These are phyloP conservation scores for Petaurus breviceps DNA, from an alignment of 2,113 vertebrate genomes.

Conservation along the genomic window DNA sequence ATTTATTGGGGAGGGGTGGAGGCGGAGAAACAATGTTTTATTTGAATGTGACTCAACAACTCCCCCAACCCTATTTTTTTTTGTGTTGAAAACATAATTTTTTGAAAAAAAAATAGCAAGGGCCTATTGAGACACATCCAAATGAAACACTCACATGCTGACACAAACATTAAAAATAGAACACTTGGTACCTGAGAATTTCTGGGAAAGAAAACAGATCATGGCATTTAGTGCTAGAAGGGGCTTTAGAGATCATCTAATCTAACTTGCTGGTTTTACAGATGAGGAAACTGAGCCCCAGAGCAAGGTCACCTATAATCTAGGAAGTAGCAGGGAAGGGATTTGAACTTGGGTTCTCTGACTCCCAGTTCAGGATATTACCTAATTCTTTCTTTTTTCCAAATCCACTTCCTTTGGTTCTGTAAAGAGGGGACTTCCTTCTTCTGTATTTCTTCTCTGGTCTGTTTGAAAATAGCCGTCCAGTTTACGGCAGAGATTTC, in stretches of 20 bases:
- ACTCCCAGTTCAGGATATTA: neutral
- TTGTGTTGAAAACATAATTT: neutral
- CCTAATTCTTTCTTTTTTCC: neutral
- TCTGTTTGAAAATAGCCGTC: neutral
- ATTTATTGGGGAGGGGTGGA: neutral
- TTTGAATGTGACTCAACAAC: neutral
- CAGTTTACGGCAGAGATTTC: neutral
- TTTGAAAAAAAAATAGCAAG: neutral
- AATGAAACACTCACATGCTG: constrained; percentile 9
- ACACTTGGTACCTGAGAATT: neutral
- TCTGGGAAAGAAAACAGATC: constrained; percentile 9
- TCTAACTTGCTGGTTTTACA: neutral
- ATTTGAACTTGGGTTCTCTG: neutral
- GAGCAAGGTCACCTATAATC: neutral
- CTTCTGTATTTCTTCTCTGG: constrained; percentile 11
- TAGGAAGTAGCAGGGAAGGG: neutral
- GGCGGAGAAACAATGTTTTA: neutral
- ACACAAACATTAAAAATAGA: constrained; percentile 23
- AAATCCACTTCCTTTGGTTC: neutral
- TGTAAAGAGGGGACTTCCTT: neutral
- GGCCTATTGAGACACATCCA: neutral
- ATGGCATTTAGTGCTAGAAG: neutral
- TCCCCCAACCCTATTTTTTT: constrained; percentile 8
- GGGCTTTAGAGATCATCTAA: neutral
- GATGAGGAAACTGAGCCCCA: neutral